A percentile compares a stretch with the other conserved stretches of the same genome.
These are phyloP conservation scores for Plagodis pulveraria DNA, from an alignment of 2,888 invertebrate genomes.

Conservation along the genomic window DNA sequence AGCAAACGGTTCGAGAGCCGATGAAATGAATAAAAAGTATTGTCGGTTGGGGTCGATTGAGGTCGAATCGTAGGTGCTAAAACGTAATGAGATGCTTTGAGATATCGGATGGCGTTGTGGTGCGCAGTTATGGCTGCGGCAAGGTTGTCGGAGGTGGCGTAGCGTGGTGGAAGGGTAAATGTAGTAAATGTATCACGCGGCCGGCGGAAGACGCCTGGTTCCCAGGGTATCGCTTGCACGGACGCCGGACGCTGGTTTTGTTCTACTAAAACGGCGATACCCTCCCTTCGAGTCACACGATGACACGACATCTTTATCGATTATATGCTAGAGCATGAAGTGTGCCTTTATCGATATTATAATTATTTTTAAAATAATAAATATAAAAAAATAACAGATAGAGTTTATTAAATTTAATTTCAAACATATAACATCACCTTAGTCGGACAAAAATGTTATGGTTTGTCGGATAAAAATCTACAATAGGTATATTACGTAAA, in stretches of 20 bases:
- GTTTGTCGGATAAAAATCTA: no score
- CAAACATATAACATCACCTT: no score
- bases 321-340: slow-evolving; percentile 11
- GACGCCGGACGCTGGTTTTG: slow-evolving; percentile 71
- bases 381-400: no score
- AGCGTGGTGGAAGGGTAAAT: slow-evolving; percentile 49
- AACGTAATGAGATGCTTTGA: slow-evolving; percentile 55
- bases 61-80: slow-evolving; percentile 73
- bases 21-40: slow-evolving; percentile 75
- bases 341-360: slow-evolving; percentile 18
- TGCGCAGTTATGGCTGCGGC: slow-evolving; percentile 45
- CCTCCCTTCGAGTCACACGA: slow-evolving; percentile 33
- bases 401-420: no score
- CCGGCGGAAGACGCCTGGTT: slow-evolving; percentile 73
- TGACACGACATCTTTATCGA: slow-evolving; percentile 31
- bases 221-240: slow-evolving; percentile 81
- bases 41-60: slow-evolving; percentile 61
- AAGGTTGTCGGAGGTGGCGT: slow-evolving; percentile 53
- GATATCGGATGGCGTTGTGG: slow-evolving; percentile 41
- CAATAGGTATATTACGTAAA: no score
- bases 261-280: slow-evolving; percentile 41
- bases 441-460: no score
- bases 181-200: slow-evolving; percentile 49
- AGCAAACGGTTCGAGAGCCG: slow-evolving; percentile 78
- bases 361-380: no score